Conservation (phyloP, 2,888 invertebrate species). For the Pristionchus fissidentatus region DNA sequence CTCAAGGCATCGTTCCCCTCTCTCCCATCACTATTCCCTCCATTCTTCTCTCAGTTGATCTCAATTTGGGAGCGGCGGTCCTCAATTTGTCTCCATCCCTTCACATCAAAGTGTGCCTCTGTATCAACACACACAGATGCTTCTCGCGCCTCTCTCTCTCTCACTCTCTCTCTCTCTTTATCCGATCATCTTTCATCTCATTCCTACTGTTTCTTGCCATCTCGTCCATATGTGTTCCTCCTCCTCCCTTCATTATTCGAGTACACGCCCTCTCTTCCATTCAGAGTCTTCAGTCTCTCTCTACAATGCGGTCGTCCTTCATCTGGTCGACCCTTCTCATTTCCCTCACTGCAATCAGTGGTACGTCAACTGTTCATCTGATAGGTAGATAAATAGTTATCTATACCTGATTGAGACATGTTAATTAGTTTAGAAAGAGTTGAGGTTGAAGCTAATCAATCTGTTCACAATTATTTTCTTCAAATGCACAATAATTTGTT, state of each 20-base stretch:
- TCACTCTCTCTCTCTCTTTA: too few species aligned
- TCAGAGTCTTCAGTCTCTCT: constrained; percentile 31
- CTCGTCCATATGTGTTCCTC: constrained; percentile 11
- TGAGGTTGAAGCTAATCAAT: neutral
- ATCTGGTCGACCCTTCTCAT: constrained; percentile 11
- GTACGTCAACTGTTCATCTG: neutral
- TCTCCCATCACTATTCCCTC: constrained; percentile 1
- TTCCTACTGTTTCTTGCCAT: constrained; percentile 38
- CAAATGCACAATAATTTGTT: neutral
- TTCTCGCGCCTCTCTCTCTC: constrained; percentile 39
- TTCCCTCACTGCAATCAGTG: neutral
- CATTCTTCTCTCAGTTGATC: neutral
- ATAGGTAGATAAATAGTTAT: too few species aligned
- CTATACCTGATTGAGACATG: neutral
- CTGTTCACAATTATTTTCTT: neutral
- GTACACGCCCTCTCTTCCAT: constrained; percentile 1
- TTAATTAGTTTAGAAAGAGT: too few species aligned
- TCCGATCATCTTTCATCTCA: constrained; percentile 37
- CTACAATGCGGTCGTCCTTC: neutral
- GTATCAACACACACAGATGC: constrained; percentile 36
- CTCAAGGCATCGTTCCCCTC: neutral
- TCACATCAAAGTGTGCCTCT: constrained; percentile 26
- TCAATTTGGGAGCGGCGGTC: neutral
- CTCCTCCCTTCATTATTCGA: neutral
- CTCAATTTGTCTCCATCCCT: constrained; percentile 23